Evolutionary conservation across 2,797 vertebrate genomes (phyloP).

Genomic region (Pseudopleuronectes americanus): DNA sequence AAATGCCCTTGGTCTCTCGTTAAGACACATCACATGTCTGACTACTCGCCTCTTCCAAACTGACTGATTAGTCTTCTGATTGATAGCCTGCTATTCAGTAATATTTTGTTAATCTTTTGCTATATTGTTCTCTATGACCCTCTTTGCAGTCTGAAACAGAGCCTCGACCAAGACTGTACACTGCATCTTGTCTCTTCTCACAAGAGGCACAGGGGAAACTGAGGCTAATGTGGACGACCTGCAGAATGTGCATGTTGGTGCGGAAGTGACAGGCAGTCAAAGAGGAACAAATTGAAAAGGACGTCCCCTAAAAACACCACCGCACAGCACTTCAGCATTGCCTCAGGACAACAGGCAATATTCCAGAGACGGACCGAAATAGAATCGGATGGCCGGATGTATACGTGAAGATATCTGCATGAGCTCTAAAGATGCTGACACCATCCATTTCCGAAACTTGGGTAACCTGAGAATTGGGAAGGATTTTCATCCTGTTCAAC

Average conservation of each 20-base stretch:
- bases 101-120: not conserved
- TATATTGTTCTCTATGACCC: slow-evolving; percentile 16
- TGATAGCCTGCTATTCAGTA: slow-evolving; percentile 26
- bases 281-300: slow-evolving; percentile 56
- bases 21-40: slow-evolving; percentile 32
- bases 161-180: not conserved
- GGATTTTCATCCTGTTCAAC: not conserved
- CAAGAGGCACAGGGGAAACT: slow-evolving; percentile 19
- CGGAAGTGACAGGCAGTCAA: slow-evolving; percentile 45
- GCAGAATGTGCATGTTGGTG: slow-evolving; percentile 23
- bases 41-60: slow-evolving; percentile 15
- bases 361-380: slow-evolving; percentile 42
- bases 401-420: slow-evolving; percentile 8
- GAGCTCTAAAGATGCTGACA: slow-evolving; percentile 20
- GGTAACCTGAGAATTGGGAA: slow-evolving; percentile 3
- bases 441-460: slow-evolving; percentile 7
- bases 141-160: slow-evolving; percentile 20
- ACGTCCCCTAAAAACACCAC: slow-evolving; percentile 37
- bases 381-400: slow-evolving; percentile 15
- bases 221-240: slow-evolving; percentile 40
- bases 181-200: slow-evolving; percentile 3
- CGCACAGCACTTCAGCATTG: slow-evolving; percentile 35
- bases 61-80: slow-evolving; percentile 39
- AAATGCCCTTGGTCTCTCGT: slow-evolving; percentile 27
- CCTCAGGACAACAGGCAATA: slow-evolving; percentile 37